phyloP scores from a whole-genome alignment of 2,888 invertebrate species.

The Tetropium fuscum region DNA sequence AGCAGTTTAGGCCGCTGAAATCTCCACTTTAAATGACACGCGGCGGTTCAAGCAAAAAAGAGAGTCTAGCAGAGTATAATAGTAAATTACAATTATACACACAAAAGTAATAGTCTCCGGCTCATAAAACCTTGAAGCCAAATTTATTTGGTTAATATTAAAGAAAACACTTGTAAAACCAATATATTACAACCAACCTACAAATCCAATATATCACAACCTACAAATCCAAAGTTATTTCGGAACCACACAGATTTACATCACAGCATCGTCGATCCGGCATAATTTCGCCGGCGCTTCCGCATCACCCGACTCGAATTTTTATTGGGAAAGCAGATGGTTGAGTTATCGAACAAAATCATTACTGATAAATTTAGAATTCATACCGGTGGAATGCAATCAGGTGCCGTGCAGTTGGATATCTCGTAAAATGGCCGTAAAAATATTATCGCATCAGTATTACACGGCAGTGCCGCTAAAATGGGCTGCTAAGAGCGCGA shows the following conservation, averaged over 20 bases:
- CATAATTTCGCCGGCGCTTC: background rate
- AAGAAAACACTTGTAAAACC: no score
- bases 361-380: constrained; percentile 49
- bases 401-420: constrained; percentile 48
- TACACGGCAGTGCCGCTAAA: constrained; percentile 41
- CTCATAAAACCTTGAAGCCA: no score
- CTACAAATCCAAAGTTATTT: no score
- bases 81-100: no score
- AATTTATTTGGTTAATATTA: no score
- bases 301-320: constrained; percentile 41
- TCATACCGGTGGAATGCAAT: constrained; percentile 49
- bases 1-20: no score
- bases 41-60: no score
- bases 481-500: constrained; percentile 44
- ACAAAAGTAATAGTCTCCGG: no score
- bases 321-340: constrained; percentile 48
- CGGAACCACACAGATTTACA: constrained; percentile 11
- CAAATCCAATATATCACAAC: no score
- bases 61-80: no score
- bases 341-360: constrained; percentile 48
- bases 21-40: no score
- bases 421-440: constrained; percentile 52
- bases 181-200: no score
- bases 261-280: background rate
- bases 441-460: constrained; percentile 53